Evolutionary conservation across 2,797 vertebrate genomes (phyloP).

Genomic region (Avahi laniger): DNA sequence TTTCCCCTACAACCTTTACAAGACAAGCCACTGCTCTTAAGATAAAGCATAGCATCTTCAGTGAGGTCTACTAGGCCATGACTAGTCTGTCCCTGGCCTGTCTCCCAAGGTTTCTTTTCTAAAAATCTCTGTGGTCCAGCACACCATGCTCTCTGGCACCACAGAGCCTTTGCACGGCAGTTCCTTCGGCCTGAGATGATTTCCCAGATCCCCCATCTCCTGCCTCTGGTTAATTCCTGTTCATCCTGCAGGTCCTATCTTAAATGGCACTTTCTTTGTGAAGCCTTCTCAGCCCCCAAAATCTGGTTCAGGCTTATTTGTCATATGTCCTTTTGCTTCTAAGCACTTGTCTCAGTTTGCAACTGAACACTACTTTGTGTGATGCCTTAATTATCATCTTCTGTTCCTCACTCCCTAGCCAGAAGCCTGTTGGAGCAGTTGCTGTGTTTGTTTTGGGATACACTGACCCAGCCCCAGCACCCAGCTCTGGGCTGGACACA

Average conservation of each 20-base stretch:
- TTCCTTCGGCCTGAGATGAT: background rate
- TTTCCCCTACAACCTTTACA: background rate
- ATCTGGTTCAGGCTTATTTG: background rate
- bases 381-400: background rate
- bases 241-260: background rate
- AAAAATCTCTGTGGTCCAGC: background rate
- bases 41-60: background rate
- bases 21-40: background rate
- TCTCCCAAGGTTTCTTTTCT: background rate
- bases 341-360: background rate
- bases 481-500: background rate
- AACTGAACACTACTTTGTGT: background rate
- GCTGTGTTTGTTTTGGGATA: background rate
- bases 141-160: background rate
- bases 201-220: background rate
- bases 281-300: background rate
- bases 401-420: background rate
- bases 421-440: background rate
- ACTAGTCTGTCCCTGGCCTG: background rate
- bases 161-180: background rate
- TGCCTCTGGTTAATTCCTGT: background rate
- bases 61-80: background rate
- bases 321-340: background rate
- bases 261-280: background rate
- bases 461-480: background rate